Conservation (phyloP, 2,113 vertebrate species). For the Eublepharis macularius region DNA sequence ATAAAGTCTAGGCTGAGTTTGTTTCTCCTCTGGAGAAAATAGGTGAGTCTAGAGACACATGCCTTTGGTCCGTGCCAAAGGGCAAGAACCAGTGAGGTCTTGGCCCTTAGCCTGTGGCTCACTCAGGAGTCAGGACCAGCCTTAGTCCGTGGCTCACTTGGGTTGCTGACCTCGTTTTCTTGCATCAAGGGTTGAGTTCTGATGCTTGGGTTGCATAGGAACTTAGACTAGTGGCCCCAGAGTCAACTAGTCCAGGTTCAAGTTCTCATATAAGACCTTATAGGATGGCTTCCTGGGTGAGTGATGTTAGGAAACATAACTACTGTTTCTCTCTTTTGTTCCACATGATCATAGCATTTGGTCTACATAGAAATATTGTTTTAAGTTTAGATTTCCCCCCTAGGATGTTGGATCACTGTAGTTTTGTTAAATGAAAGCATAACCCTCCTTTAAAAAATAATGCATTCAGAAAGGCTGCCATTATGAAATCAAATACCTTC, state of each 20-base stretch:
- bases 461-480: conserved; percentile 30
- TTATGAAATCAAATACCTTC: conserved; percentile 52
- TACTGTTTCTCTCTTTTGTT: neutral
- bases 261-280: neutral
- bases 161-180: neutral
- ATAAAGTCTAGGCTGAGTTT: too few relatives aligned
- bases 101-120: too few relatives aligned
- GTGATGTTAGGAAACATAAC: neutral
- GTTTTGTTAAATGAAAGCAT: conserved; percentile 11
- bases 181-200: too few relatives aligned
- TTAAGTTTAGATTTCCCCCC: neutral
- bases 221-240: too few relatives aligned
- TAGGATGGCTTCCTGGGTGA: neutral
- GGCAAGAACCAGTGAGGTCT: too few relatives aligned
- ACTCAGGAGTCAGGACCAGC: too few relatives aligned
- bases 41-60: too few relatives aligned
- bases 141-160: too few relatives aligned
- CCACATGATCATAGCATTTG: neutral
- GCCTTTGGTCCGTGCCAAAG: too few relatives aligned
- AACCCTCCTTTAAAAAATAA: conserved; percentile 24
- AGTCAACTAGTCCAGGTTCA: too few relatives aligned
- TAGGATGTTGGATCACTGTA: neutral
- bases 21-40: too few relatives aligned
- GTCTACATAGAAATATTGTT: neutral
- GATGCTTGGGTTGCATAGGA: too few relatives aligned